Percentiles rank a stretch among this genome's conserved stretches.
Evolutionary conservation across 2,113 vertebrate genomes (phyloP).

Genomic region (Scartelaos histophorus): DNA sequence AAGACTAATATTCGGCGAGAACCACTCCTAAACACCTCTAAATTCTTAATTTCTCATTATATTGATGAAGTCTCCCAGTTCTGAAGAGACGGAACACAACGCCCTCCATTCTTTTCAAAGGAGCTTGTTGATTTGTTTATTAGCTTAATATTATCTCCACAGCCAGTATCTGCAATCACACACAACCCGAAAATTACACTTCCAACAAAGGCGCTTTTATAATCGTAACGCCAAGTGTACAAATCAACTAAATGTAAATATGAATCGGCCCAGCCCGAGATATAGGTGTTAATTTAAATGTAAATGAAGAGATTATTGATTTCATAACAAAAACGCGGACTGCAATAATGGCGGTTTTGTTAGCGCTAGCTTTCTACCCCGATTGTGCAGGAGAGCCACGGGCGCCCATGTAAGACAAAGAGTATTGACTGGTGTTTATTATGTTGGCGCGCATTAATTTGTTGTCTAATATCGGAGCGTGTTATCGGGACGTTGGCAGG

Average conservation of each 20-base stretch:
- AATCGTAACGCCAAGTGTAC: background rate
- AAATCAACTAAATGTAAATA: slow-evolving; percentile 13
- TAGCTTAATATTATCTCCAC: background rate
- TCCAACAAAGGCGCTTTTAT: slow-evolving; percentile 1
- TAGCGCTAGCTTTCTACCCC: slow-evolving; percentile 2
- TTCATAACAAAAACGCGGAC: background rate
- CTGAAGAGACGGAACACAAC: background rate
- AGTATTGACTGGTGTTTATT: slow-evolving; percentile 30
- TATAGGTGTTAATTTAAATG: slow-evolving; percentile 19
- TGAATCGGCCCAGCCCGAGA: background rate
- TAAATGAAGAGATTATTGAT: slow-evolving; percentile 19
- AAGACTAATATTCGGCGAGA: background rate
- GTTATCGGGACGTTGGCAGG: slow-evolving; percentile 21
- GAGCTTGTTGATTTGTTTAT: slow-evolving; percentile 9
- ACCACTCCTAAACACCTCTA: background rate
- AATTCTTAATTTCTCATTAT: background rate
- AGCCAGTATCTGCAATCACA: background rate
- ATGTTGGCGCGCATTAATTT: slow-evolving; percentile 38
- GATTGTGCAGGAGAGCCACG: slow-evolving; percentile 1
- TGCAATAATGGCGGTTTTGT: slow-evolving; percentile 4
- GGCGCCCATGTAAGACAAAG: slow-evolving; percentile 17
- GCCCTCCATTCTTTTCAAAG: background rate
- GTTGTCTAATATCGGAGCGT: slow-evolving; percentile 25
- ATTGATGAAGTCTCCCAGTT: background rate
- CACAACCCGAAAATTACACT: background rate